Base-by-base conservation (phyloP, 2,797 vertebrate species). In the Thunnus albacares region DNA sequence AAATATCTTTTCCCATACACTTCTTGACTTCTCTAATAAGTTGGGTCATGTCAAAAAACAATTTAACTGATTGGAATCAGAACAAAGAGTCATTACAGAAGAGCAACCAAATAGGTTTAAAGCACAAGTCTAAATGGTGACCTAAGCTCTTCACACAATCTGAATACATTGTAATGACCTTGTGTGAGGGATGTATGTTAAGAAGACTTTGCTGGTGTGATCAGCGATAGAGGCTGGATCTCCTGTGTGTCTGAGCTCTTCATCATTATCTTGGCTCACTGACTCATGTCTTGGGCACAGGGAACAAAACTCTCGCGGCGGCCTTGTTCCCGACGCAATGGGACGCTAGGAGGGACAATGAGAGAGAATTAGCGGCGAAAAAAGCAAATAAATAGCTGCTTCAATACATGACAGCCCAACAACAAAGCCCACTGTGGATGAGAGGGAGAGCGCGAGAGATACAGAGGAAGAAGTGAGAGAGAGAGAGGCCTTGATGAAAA, bases 361-460 rank as follows among this genome's bases (percentile, higher is more conserved):
- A 96, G 95, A 94, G 95, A 96, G 96, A 96, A 96, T 97, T 96
- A 97, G 95, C 88, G 80, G 95, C 95, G 96, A 97, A 97, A 97
- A 97, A 96, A 96, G 97, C 96, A 98, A 98, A 97, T 98, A 98
- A 98, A 97, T 97, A 97, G 96, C 96, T 96, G 95, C 95, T 96
- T 95, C 94, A 77, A 88, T 97, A 97, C 96, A 97, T 97, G 97
- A 97, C 97, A 96, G 96, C 94, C 94, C 96, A 94, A 95, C 96
- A 92, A 97, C 96, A 98, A 97, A 96, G 95, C 94, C 92, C 94
- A 65, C 82, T n/a, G 76, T 51, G 83, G 86, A 84, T 53, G 79
- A 77, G 83, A 85, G 83, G 72, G 71, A 47, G 77, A 59, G 75
- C 0, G 58, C 68, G 75, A 58, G 58, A 77, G 65, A 51, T 4